These are phyloP conservation scores for Pammene aurita DNA, from an alignment of 2,888 invertebrate species.

Conservation along the genomic window DNA sequence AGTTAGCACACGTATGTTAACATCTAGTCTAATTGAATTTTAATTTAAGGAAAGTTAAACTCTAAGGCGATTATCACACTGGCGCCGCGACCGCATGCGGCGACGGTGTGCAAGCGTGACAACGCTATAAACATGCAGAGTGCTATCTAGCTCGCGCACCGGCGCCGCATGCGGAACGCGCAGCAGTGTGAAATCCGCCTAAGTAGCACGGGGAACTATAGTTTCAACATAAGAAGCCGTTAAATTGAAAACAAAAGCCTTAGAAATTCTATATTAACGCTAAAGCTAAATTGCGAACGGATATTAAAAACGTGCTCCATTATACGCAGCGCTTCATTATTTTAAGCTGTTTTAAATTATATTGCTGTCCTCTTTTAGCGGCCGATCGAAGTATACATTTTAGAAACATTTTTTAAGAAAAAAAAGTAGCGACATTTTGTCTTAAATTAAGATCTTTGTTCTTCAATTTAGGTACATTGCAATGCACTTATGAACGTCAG, in stretches of 20 bases:
- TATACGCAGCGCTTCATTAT: conserved; percentile 18
- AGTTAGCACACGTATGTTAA: no score
- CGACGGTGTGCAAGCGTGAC: no score
- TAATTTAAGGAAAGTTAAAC: no score
- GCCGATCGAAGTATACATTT: not conserved
- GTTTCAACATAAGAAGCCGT: not conserved
- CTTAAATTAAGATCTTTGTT: not conserved
- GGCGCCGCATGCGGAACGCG: no score
- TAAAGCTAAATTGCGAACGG: conserved; percentile 24
- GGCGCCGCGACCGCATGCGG: no score
- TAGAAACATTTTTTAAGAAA: not conserved
- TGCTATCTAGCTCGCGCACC: no score
- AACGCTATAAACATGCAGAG: no score
- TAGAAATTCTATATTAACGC: conserved; percentile 9
- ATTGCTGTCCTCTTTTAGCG: not conserved
- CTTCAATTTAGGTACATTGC: not conserved
- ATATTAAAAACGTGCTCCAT: conserved; percentile 38
- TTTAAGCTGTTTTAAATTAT: conserved; percentile 2
- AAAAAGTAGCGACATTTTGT: no score
- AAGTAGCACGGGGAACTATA: not conserved
- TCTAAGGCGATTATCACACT: no score
- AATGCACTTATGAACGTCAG: no score
- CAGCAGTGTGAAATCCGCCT: no score
- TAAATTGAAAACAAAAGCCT: not conserved
- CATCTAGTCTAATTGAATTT: no score